Base-by-base conservation (phyloP, 2,888 invertebrate species). In the Arrhopalites spinosus region DNA sequence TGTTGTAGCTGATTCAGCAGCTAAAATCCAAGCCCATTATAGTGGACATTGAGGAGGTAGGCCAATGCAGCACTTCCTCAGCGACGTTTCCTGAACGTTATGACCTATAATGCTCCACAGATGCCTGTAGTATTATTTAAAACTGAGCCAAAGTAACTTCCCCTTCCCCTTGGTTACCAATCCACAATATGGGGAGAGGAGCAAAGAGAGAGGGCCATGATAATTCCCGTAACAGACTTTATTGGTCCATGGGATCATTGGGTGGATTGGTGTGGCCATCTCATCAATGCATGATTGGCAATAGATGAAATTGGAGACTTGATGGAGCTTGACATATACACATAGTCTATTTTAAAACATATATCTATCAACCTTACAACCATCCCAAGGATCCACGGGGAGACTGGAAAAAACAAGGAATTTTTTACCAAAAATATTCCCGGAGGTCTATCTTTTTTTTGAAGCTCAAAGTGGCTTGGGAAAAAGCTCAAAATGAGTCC, bases 251-350 rank as follows among this genome's bases (percentile, higher is more conserved):
- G 77, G 81, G 82, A 82, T 82, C 81, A 81, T 80, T 78, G 77
- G 76, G 76, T 79, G 82, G 81, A 82, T 82, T 82, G 81, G 77
- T 76, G 73, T 76, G 80, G 80, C 80, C 81, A 83, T 83, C 81
- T 83, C 82, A 83, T 83, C 82, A 83, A 81, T 81, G 81, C 82
- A 83, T 78, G 81, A 83, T 83, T 81, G 81, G 78, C 81, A 81
- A 82, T 82, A 81, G 81, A 79, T 82, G 81, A 81, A 81, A 81
- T 81, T 81, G 81, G 80, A 82, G 80, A 77, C 67, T 68, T 75
- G 74, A 77, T 77, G 77, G 74, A 70, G 74, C 71, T 68, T 72
- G 70, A 71, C 77, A 75, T 72, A 74, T 68, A 23, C 45, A 36
- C 59, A 59, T 27, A 59, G 3, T 11, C 3, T 11, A 7, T 27